phyloP scores from a whole-genome alignment of 2,797 vertebrate species.

The Lepilemur septentrionalis region DNA sequence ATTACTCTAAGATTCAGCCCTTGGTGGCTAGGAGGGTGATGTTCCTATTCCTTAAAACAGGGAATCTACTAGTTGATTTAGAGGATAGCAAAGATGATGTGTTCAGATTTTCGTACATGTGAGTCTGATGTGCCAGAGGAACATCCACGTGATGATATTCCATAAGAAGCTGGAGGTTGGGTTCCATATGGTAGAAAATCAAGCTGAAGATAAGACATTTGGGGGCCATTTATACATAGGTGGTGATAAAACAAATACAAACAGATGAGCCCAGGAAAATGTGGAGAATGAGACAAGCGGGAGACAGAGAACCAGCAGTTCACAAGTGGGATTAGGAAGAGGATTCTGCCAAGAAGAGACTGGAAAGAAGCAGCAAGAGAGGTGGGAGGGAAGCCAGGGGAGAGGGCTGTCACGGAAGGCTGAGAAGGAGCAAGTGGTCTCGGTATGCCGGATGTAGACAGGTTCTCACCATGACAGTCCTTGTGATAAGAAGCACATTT shows the following conservation, averaged over 20 bases:
- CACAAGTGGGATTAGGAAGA: background rate
- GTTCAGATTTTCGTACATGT: background rate
- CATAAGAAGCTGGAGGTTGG: background rate
- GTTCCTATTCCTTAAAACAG: background rate
- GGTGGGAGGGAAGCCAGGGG: background rate
- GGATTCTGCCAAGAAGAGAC: background rate
- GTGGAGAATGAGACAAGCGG: background rate
- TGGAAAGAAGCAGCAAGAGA: background rate
- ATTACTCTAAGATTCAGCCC: background rate
- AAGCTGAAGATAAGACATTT: background rate
- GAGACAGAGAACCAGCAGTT: background rate
- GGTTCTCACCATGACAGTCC: background rate
- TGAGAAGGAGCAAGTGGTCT: background rate
- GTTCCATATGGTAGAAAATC: background rate
- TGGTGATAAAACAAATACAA: background rate
- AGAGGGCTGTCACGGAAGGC: background rate
- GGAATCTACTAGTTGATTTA: background rate
- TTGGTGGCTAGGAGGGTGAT: background rate
- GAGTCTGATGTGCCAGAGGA: background rate
- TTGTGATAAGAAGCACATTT: background rate
- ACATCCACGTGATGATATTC: background rate
- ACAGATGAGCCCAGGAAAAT: background rate
- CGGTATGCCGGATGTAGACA: background rate
- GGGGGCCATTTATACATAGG: background rate
- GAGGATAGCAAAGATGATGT: background rate